Evolutionary conservation across 2,113 vertebrate genomes (phyloP).

Genomic region (Gavia stellata): DNA sequence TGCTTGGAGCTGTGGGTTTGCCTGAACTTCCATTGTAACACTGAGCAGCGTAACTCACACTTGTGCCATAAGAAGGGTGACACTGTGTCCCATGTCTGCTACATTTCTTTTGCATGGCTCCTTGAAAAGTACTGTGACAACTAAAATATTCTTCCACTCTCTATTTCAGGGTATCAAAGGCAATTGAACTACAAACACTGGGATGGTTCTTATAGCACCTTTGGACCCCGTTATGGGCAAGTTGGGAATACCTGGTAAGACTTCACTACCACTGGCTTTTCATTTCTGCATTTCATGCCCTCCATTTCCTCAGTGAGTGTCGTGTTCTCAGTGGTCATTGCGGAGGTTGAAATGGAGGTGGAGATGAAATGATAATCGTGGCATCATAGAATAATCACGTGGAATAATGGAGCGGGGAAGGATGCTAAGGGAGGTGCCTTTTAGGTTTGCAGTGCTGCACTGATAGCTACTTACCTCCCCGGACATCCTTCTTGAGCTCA

Average conservation of each 20-base stretch:
- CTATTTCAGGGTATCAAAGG: slow-evolving; percentile 82
- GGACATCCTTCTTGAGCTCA: not conserved
- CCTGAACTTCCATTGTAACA: not conserved
- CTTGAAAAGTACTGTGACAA: not conserved
- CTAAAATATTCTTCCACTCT: not conserved
- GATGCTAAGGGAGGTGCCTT: not conserved
- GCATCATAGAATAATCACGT: not conserved
- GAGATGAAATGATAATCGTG: not conserved
- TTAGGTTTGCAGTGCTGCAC: not conserved
- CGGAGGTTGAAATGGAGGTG: not conserved
- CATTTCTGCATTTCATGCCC: not conserved
- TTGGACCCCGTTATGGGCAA: slow-evolving; percentile 62
- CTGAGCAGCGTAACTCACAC: not conserved
- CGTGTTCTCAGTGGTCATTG: not conserved
- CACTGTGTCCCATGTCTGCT: not conserved
- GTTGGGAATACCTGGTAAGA: slow-evolving; percentile 86
- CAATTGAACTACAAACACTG: slow-evolving; percentile 83
- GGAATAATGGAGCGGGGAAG: not conserved
- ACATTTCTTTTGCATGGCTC: not conserved
- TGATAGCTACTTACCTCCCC: not conserved
- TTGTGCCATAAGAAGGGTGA: not conserved
- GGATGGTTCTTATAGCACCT: slow-evolving; percentile 86
- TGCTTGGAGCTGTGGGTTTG: not conserved
- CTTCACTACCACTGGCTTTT: not conserved
- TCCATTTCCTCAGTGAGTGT: not conserved